Conservation (phyloP, 2,797 vertebrate species). For the Poecilia gillii region DNA sequence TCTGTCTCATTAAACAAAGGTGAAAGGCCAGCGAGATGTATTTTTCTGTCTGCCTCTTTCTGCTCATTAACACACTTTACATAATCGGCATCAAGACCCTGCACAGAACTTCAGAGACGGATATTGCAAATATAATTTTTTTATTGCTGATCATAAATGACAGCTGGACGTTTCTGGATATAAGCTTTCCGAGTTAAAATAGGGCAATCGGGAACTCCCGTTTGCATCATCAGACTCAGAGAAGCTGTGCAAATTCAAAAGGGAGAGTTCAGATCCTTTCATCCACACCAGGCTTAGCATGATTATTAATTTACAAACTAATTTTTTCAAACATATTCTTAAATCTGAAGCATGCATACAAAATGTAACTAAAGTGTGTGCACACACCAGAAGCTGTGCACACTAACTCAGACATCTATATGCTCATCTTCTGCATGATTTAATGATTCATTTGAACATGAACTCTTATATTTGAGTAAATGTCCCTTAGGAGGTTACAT, state of each 20-base stretch:
- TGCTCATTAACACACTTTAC: conserved; percentile 70
- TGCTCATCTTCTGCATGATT: background rate
- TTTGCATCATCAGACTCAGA: conserved; percentile 29
- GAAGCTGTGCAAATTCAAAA: background rate
- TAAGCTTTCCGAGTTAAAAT: conserved; percentile 16
- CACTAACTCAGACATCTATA: background rate
- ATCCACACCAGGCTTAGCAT: background rate
- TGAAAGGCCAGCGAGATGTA: conserved; percentile 42
- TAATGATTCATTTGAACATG: background rate
- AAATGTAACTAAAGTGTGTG: background rate
- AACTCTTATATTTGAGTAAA: background rate
- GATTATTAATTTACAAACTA: background rate
- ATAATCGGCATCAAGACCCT: conserved; percentile 51
- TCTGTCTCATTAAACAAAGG: conserved; percentile 69
- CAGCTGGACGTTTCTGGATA: conserved; percentile 39
- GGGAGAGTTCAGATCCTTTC: background rate
- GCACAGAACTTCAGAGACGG: conserved; percentile 54
- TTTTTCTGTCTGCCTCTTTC: background rate
- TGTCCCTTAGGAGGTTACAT: background rate
- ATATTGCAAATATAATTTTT: conserved; percentile 40
- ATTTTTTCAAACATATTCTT: background rate
- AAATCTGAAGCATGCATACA: background rate
- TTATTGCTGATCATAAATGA: conserved; percentile 31
- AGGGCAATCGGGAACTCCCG: background rate
- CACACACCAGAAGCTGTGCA: background rate